Evolutionary conservation across 2,797 vertebrate genomes (phyloP).

Genomic region (Morus bassanus): DNA sequence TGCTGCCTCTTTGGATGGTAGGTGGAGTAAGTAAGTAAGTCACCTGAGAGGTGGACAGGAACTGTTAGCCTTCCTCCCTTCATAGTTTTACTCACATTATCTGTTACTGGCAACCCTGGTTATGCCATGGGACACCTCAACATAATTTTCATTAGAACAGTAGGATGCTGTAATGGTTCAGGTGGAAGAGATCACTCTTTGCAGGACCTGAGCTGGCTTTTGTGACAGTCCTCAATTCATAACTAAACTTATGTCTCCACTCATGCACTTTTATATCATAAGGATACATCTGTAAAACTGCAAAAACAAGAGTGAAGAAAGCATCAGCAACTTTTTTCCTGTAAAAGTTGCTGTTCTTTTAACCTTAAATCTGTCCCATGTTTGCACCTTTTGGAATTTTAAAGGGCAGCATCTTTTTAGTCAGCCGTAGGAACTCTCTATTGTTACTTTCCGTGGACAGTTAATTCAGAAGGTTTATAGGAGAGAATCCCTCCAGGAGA

Average conservation of each 20-base stretch:
- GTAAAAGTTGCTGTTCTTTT: neutral
- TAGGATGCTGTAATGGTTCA: neutral
- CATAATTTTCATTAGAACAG: neutral
- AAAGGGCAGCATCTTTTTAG: neutral
- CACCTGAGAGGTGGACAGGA: neutral
- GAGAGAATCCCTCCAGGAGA: neutral
- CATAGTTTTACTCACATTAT: neutral
- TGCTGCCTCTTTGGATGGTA: neutral
- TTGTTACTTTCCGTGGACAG: neutral
- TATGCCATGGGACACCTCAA: neutral
- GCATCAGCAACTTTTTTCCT: neutral
- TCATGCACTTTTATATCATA: neutral
- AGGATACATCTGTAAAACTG: neutral
- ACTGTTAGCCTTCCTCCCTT: neutral
- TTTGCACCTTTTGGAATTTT: neutral
- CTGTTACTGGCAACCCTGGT: neutral
- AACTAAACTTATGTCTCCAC: neutral
- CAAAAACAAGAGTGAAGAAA: neutral
- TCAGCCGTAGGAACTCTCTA: neutral
- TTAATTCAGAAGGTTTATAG: neutral
- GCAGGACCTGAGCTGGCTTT: neutral
- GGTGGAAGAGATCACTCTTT: neutral
- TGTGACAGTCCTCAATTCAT: neutral
- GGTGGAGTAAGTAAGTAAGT: neutral
- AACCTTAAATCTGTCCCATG: neutral